phyloP scores from a whole-genome alignment of 2,888 invertebrate genomes.

The Cremastinae sp. region DNA sequence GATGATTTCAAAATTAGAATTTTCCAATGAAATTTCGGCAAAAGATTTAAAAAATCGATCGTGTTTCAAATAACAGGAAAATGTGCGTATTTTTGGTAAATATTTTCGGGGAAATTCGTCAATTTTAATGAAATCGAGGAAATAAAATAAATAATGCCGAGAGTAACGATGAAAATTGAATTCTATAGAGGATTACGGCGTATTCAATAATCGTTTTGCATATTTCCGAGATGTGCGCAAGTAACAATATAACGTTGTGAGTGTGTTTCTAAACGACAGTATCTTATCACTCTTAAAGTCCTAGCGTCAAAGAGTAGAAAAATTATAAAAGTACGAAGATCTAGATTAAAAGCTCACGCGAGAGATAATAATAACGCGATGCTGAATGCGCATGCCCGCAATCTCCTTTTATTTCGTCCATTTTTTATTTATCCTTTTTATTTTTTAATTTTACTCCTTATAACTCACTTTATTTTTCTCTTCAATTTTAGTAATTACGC shows the following conservation, averaged over 20 bases:
- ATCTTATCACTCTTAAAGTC: slow-evolving; percentile 64
- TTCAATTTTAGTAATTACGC: slow-evolving; percentile 12
- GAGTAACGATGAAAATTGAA: slow-evolving; percentile 2
- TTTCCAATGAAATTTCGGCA: too few relatives aligned
- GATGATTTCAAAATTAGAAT: too few relatives aligned
- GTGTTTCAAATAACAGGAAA: neutral
- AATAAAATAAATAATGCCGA: neutral
- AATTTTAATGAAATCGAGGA: neutral
- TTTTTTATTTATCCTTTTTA: slow-evolving; percentile 24
- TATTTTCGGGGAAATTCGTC: neutral
- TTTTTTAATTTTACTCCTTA: slow-evolving; percentile 6
- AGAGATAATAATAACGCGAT: slow-evolving; percentile 56
- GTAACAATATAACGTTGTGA: slow-evolving; percentile 15
- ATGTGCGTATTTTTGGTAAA: neutral
- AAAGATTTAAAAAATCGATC: too few relatives aligned
- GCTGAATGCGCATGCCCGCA: slow-evolving; percentile 48
- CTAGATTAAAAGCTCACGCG: slow-evolving; percentile 63
- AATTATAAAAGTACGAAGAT: slow-evolving; percentile 76
- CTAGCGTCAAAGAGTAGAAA: slow-evolving; percentile 74
- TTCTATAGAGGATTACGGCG: slow-evolving; percentile 6
- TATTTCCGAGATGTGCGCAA: slow-evolving; percentile 32
- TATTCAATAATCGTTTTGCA: slow-evolving; percentile 14
- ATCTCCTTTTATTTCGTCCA: slow-evolving; percentile 15
- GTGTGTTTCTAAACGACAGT: slow-evolving; percentile 52
- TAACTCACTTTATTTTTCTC: too few relatives aligned